A percentile compares a stretch with the other conserved stretches of the same genome.
Conservation (phyloP, 2,888 invertebrate species). For the Parnassius glacialis region DNA sequence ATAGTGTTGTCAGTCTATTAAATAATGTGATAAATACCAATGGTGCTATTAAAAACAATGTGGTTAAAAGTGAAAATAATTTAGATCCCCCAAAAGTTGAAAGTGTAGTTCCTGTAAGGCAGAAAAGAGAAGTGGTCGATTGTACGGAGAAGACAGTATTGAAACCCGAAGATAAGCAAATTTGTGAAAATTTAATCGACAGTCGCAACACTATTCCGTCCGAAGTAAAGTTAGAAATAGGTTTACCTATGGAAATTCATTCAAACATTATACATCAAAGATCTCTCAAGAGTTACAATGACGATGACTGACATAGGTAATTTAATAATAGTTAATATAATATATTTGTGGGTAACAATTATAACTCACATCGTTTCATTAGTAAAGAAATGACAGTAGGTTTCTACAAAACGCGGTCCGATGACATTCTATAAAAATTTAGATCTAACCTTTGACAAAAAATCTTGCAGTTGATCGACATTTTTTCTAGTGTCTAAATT, state of each 20-base stretch:
- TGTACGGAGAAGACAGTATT: slow-evolving; percentile 50
- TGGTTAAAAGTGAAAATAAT: slow-evolving; percentile 27
- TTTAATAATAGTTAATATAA: background rate
- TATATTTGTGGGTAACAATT: background rate
- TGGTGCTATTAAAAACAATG: slow-evolving; percentile 29
- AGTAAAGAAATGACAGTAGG: no score
- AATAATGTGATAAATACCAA: slow-evolving; percentile 33
- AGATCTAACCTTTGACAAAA: no score
- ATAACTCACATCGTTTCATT: no score
- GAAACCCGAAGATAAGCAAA: slow-evolving; percentile 52
- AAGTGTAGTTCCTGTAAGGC: slow-evolving; percentile 35
- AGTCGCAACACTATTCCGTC: slow-evolving; percentile 40
- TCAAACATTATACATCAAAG: slow-evolving; percentile 47
- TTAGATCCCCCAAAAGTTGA: background rate
- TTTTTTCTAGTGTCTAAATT: no score
- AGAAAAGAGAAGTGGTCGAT: slow-evolving; percentile 62
- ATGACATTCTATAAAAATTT: no score
- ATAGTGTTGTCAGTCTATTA: slow-evolving; percentile 28
- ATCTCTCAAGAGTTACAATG: slow-evolving; percentile 59
- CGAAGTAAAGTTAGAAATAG: slow-evolving; percentile 49
- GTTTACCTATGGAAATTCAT: slow-evolving; percentile 47
- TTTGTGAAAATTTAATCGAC: slow-evolving; percentile 48
- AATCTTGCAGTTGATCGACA: no score
- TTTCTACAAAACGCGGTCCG: no score
- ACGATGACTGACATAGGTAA: slow-evolving; percentile 43